Conservation (phyloP, 2,797 vertebrate species). For the Euphonia xanthogaster region DNA sequence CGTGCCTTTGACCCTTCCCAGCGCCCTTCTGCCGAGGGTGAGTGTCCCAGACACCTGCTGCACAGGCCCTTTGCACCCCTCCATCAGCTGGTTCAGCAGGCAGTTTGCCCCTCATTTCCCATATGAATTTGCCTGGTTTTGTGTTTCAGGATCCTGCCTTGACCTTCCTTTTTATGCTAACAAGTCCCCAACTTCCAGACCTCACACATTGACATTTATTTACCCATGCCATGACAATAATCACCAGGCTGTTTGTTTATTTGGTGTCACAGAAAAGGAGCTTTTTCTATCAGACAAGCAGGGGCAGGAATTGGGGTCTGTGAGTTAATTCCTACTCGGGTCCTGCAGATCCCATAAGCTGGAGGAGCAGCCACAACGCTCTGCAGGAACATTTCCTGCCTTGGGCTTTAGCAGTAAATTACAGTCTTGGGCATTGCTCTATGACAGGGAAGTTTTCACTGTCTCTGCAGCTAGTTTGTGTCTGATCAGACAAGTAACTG, state of each 20-base stretch:
- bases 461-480: neutral
- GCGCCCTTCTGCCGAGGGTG: constrained; percentile 83
- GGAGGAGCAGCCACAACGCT: neutral
- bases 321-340: neutral
- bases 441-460: fast-evolving
- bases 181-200: neutral
- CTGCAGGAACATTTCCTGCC: neutral
- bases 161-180: neutral
- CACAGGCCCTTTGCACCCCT: neutral
- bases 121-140: neutral
- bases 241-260: neutral
- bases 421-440: neutral
- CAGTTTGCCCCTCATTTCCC: neutral
- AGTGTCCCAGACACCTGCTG: neutral
- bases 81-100: neutral
- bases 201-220: neutral
- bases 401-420: neutral
- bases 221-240: neutral
- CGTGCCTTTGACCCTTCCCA: constrained; percentile 71
- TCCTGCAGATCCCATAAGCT: neutral
- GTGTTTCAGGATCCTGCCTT: neutral
- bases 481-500: neutral
- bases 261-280: neutral
- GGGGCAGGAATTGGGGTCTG: neutral
- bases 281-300: neutral